These are phyloP conservation scores for Melanotaenia boesemani DNA, from an alignment of 2,797 vertebrate species.

Conservation along the genomic window DNA sequence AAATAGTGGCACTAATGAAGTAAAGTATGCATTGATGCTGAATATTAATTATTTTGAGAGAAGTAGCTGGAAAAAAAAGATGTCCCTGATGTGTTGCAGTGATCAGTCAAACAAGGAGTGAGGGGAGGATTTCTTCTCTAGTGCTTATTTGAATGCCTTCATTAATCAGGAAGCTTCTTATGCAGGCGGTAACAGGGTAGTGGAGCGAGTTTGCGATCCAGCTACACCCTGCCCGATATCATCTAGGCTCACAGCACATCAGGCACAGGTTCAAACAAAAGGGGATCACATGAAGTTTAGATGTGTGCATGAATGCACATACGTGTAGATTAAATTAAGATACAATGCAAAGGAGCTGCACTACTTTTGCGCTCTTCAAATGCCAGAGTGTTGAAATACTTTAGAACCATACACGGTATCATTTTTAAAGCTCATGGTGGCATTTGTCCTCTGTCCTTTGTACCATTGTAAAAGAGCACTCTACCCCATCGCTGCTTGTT, in stretches of 20 bases:
- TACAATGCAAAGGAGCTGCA: slow-evolving; percentile 65
- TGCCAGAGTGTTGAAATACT: slow-evolving; percentile 53
- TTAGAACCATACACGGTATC: too few relatives aligned
- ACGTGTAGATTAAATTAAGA: slow-evolving; percentile 86
- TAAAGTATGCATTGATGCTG: slow-evolving; percentile 61
- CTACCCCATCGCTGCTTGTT: slow-evolving; percentile 37
- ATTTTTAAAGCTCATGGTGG: slow-evolving; percentile 60
- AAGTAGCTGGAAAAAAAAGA: slow-evolving; percentile 42
- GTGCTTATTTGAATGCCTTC: slow-evolving; percentile 44
- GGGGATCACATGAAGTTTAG: slow-evolving; percentile 60
- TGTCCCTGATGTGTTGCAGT: slow-evolving; percentile 32
- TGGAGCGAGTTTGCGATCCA: neutral
- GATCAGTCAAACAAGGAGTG: slow-evolving; percentile 50
- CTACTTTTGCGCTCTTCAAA: slow-evolving; percentile 67
- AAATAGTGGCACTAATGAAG: slow-evolving; percentile 73
- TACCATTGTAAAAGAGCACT: slow-evolving; percentile 46
- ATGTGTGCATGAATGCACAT: slow-evolving; percentile 63
- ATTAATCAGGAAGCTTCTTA: slow-evolving; percentile 40
- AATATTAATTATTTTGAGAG: slow-evolving; percentile 66
- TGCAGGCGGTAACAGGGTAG: slow-evolving; percentile 15
- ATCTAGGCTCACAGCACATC: slow-evolving; percentile 33
- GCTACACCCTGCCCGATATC: slow-evolving; percentile 13
- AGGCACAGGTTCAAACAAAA: slow-evolving; percentile 49
- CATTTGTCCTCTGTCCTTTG: slow-evolving; percentile 70
- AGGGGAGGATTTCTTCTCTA: slow-evolving; percentile 51